Evolutionary conservation across 2,113 vertebrate genomes (phyloP).

Genomic region (Petaurus breviceps): DNA sequence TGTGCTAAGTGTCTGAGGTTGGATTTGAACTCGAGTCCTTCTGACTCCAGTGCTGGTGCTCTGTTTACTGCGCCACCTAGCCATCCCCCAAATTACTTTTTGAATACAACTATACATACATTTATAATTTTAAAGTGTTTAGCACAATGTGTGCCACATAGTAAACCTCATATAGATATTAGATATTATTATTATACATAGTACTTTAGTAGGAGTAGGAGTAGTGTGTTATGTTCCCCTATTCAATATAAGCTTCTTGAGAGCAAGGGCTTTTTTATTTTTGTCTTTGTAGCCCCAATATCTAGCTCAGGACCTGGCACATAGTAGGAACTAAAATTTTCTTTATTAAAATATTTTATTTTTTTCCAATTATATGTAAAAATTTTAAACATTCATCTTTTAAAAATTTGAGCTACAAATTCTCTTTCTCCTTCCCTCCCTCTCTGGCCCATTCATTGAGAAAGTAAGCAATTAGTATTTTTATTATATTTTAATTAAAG

Average conservation of each 20-base stretch:
- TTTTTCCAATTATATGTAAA: neutral
- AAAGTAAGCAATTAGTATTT: neutral
- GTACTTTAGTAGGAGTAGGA: too few relatives aligned
- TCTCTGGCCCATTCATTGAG: neutral
- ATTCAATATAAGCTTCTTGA: neutral
- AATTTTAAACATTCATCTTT: neutral
- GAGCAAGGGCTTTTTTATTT: neutral
- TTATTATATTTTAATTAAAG: neutral
- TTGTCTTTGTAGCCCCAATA: neutral
- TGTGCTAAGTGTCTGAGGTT: too few relatives aligned
- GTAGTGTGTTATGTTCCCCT: neutral
- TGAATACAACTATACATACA: too few relatives aligned
- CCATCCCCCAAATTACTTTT: too few relatives aligned
- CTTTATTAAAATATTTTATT: neutral
- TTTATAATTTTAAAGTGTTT: neutral
- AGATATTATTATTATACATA: too few relatives aligned
- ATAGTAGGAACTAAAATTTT: neutral
- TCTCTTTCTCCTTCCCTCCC: neutral
- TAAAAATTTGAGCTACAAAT: neutral
- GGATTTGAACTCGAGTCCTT: too few relatives aligned
- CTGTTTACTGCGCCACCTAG: too few relatives aligned
- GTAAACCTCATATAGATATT: neutral
- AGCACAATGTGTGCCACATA: too few relatives aligned
- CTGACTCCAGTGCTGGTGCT: too few relatives aligned
- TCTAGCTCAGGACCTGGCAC: neutral